Evolutionary conservation across 2,797 vertebrate genomes (phyloP).

Genomic region (Pagetopsis macropterus): DNA sequence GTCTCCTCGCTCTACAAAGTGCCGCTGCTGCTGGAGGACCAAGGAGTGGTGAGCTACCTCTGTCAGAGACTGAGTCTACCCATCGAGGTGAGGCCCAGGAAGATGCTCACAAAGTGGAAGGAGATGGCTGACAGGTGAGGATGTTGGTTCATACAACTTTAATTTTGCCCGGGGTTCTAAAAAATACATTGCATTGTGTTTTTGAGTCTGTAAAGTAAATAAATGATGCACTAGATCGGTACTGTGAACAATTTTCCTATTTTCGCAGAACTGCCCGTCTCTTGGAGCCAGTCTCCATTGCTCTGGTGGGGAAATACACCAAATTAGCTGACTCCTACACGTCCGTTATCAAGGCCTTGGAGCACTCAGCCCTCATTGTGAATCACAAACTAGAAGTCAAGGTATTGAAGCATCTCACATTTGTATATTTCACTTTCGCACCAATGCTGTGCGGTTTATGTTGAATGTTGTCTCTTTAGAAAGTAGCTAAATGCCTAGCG

Average conservation of each 20-base stretch:
- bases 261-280: slow-evolving; percentile 89
- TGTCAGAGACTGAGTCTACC: slow-evolving; percentile 89
- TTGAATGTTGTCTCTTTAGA: background rate
- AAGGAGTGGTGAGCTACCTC: slow-evolving; percentile 94
- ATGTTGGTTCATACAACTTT: background rate
- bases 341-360: slow-evolving; percentile 95
- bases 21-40: slow-evolving; percentile 91
- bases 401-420: slow-evolving; percentile 74
- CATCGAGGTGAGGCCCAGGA: slow-evolving; percentile 86
- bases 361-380: slow-evolving; percentile 95
- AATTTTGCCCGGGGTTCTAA: background rate
- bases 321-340: slow-evolving; percentile 96
- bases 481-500: background rate
- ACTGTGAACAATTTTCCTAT: background rate
- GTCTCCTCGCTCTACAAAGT: slow-evolving; percentile 94
- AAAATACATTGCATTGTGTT: background rate
- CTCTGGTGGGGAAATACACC: slow-evolving; percentile 96
- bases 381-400: slow-evolving; percentile 95
- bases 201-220: slow-evolving; percentile 3
- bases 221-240: background rate
- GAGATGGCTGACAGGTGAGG: slow-evolving; percentile 94
- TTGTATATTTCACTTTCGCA: background rate
- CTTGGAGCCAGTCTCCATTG: slow-evolving; percentile 91
- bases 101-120: slow-evolving; percentile 96
- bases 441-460: background rate